phyloP scores from a whole-genome alignment of 2,113 vertebrate genomes.

The Melanocharis versteri region DNA sequence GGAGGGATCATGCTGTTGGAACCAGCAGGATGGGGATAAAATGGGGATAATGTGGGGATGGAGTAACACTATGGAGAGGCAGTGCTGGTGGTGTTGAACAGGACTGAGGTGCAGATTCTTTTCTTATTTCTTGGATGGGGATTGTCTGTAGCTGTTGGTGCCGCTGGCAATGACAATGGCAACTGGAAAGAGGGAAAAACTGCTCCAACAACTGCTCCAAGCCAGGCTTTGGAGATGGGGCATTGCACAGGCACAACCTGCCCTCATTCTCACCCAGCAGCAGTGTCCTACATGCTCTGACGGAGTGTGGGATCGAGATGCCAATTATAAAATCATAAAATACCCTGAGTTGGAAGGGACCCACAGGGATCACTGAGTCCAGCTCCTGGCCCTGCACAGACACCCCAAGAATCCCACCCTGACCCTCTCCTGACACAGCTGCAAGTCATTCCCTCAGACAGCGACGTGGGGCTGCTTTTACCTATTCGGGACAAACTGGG shows the following conservation, averaged over 20 bases:
- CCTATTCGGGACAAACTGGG: not conserved
- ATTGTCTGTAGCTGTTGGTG: not conserved
- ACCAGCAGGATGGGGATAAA: not conserved
- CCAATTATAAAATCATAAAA: rapidly evolving
- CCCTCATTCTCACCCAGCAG: rapidly evolving
- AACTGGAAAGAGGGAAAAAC: not conserved
- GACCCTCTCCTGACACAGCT: rapidly evolving
- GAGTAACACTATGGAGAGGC: not conserved
- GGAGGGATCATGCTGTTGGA: not conserved
- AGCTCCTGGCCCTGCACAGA: not conserved
- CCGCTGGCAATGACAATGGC: not conserved
- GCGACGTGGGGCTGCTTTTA: not conserved
- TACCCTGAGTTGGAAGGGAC: no score
- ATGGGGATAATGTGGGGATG: not conserved
- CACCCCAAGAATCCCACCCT: not conserved
- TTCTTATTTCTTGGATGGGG: not conserved
- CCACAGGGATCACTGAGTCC: rapidly evolving
- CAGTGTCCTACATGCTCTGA: not conserved
- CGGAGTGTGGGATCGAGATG: not conserved
- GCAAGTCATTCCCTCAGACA: not conserved
- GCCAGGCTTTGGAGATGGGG: not conserved
- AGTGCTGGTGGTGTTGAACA: rapidly evolving
- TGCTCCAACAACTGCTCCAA: not conserved
- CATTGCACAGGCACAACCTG: not conserved
- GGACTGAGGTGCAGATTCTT: not conserved